Conservation (phyloP, 2,113 vertebrate genomes). For the Lagopus muta region DNA sequence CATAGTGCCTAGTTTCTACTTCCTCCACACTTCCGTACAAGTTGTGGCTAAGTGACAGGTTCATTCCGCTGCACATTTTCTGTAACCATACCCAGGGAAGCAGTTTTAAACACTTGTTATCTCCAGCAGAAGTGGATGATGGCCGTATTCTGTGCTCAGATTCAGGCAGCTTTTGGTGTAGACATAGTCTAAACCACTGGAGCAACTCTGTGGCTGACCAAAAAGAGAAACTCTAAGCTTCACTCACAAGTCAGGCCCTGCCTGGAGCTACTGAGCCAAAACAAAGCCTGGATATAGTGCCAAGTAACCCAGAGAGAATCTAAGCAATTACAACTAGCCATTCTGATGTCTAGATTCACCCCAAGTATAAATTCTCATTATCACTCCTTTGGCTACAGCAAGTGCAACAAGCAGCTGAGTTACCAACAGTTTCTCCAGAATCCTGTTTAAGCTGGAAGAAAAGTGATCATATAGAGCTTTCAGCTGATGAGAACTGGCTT, state of each 20-base stretch:
- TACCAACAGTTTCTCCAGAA: background rate
- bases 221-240: background rate
- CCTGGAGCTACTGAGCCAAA: background rate
- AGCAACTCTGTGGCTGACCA: background rate
- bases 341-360: background rate
- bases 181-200: background rate
- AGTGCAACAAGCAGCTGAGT: background rate
- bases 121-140: background rate
- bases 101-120: background rate
- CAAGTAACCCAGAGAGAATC: background rate
- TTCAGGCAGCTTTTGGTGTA: background rate
- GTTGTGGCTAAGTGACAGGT: background rate
- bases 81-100: background rate
- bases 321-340: background rate
- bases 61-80: background rate
- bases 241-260: background rate
- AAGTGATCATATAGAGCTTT: background rate
- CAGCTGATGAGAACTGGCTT: background rate
- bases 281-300: background rate
- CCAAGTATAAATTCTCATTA: background rate
- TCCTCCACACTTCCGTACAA: background rate
- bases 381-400: background rate
- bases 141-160: background rate
- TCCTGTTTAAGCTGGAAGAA: background rate
- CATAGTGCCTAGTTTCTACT: background rate